A percentile compares a stretch with the other conserved stretches of the same genome.
These are phyloP conservation scores for Notarius quadriscutis DNA, from an alignment of 2,113 vertebrate genomes.

Conservation along the genomic window DNA sequence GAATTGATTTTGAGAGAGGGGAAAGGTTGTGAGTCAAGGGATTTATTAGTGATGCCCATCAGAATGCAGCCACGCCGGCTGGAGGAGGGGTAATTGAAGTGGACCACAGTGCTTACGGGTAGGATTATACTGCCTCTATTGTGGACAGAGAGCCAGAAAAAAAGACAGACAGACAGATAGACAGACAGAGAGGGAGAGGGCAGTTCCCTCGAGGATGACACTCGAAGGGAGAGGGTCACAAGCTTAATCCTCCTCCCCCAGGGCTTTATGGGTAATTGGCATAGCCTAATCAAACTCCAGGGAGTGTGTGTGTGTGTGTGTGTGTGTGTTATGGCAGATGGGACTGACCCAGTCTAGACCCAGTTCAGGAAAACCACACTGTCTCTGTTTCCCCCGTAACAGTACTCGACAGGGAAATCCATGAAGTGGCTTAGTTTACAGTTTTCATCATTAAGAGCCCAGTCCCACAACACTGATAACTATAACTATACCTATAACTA, in stretches of 20 bases:
- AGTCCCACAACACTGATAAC: too few relatives aligned
- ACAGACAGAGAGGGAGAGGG: conserved; percentile 39
- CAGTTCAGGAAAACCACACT: conserved; percentile 23
- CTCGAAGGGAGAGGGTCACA: conserved; percentile 71
- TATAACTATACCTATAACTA: too few relatives aligned
- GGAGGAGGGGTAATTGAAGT: conserved; percentile 67
- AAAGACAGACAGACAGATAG: conserved; percentile 24
- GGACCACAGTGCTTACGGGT: conserved; percentile 61
- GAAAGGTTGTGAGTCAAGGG: conserved; percentile 51
- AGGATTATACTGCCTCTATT: conserved; percentile 75
- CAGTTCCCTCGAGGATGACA: conserved; percentile 58
- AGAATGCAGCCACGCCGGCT: conserved; percentile 43
- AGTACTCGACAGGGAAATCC: neutral
- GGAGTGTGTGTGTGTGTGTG: conserved; percentile 45
- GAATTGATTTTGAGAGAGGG: conserved; percentile 61
- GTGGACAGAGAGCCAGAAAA: conserved; percentile 50
- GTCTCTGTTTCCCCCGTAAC: neutral
- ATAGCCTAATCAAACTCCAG: conserved; percentile 72
- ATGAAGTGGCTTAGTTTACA: neutral
- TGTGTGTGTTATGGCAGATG: conserved; percentile 52
- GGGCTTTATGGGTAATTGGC: conserved; percentile 75
- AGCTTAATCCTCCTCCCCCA: conserved; percentile 72
- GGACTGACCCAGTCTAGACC: conserved; percentile 47
- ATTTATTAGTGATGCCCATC: conserved; percentile 56
- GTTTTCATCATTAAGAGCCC: neutral